Conservation (phyloP, 2,113 vertebrate genomes). For the Dromiciops gliroides region DNA sequence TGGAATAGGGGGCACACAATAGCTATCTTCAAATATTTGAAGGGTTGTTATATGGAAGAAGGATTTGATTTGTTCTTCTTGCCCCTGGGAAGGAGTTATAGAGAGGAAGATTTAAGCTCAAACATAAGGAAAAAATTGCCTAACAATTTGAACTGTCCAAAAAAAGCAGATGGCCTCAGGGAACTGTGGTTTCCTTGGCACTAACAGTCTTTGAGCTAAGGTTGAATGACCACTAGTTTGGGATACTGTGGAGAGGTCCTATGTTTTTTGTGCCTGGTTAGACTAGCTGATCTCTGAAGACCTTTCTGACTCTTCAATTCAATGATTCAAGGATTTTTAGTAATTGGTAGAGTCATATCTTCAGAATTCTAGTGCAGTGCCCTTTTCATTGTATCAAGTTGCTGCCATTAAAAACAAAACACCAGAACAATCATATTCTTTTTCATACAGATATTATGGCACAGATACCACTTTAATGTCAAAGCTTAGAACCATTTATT, state of each 20-base stretch:
- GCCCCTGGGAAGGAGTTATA: not conserved
- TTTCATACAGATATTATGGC: conserved; percentile 17
- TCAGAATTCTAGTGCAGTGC: not conserved
- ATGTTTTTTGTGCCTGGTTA: not conserved
- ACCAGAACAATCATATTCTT: conserved; percentile 18
- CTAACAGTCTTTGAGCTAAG: not conserved
- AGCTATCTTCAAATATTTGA: not conserved
- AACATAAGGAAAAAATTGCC: not conserved
- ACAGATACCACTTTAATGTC: conserved; percentile 22
- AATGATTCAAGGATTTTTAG: not conserved
- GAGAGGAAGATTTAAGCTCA: not conserved
- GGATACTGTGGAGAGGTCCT: not conserved
- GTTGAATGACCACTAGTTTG: not conserved
- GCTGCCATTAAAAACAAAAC: not conserved
- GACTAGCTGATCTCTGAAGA: not conserved
- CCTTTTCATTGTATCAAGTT: not conserved
- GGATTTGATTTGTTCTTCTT: not conserved
- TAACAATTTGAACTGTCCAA: not conserved
- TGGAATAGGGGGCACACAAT: not conserved
- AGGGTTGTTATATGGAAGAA: not conserved
- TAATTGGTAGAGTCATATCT: not conserved
- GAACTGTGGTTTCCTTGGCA: not conserved
- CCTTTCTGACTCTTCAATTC: not conserved
- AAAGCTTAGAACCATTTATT: conserved; percentile 32
- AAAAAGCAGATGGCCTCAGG: not conserved